These are phyloP conservation scores for Cylindroiulus punctatus DNA, from an alignment of 2,888 invertebrate genomes.

Conservation along the genomic window DNA sequence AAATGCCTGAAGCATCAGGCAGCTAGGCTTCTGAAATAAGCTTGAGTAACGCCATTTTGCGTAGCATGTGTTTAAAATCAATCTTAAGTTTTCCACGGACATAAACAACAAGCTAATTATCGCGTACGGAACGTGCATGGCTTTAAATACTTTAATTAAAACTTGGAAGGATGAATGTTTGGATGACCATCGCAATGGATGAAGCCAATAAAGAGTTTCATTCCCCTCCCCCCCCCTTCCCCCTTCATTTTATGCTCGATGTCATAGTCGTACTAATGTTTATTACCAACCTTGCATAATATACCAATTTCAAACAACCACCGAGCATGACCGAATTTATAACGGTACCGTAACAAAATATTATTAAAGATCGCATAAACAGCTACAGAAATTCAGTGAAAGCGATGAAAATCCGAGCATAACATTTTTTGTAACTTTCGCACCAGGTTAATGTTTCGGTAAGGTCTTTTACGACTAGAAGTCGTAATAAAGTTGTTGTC, in stretches of 20 bases:
- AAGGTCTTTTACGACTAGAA: background rate
- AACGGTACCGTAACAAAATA: background rate
- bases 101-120: background rate
- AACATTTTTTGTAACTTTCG: background rate
- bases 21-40: background rate
- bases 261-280: background rate
- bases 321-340: background rate
- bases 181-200: background rate
- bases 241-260: background rate
- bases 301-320: conserved; percentile 7
- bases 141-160: background rate
- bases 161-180: conserved; percentile 8
- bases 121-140: too few species aligned
- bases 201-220: background rate
- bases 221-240: too few species aligned
- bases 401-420: background rate
- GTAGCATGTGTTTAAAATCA: background rate
- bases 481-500: background rate
- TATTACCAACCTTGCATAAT: background rate
- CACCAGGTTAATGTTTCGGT: conserved; percentile 17
- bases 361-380: background rate
- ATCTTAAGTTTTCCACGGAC: background rate
- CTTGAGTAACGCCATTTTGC: background rate
- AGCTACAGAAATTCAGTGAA: background rate
- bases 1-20: background rate